Evolutionary conservation across 2,113 vertebrate species (phyloP).

Genomic region (Sebastes fasciatus): DNA sequence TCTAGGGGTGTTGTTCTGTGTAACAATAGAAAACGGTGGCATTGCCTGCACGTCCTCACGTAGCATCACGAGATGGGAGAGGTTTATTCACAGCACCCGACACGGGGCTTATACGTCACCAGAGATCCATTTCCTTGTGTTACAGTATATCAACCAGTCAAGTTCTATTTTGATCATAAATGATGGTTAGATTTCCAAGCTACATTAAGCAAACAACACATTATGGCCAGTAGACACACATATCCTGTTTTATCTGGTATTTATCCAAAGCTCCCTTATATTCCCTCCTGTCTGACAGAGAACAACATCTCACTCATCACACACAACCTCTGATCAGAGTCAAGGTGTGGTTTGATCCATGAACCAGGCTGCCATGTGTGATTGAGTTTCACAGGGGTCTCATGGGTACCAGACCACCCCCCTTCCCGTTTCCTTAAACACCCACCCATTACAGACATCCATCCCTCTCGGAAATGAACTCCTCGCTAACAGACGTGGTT

Average conservation of each 20-base stretch:
- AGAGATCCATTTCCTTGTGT: slow-evolving; percentile 44
- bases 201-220: neutral
- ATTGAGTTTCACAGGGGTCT: slow-evolving; percentile 81
- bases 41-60: slow-evolving; percentile 71
- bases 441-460: slow-evolving; percentile 76
- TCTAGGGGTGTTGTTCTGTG: slow-evolving; percentile 44
- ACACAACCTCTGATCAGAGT: slow-evolving; percentile 62
- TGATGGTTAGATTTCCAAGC: neutral
- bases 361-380: slow-evolving; percentile 76
- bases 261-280: slow-evolving; percentile 39
- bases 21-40: slow-evolving; percentile 44
- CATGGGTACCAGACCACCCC: slow-evolving; percentile 58
- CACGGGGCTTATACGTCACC: slow-evolving; percentile 21
- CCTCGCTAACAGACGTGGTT: slow-evolving; percentile 78
- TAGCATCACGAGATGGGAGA: slow-evolving; percentile 56
- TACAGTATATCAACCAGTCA: slow-evolving; percentile 19
- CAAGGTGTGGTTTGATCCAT: slow-evolving; percentile 83
- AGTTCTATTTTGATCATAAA: neutral
- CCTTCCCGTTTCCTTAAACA: slow-evolving; percentile 67
- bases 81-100: slow-evolving; percentile 47
- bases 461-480: slow-evolving; percentile 84
- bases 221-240: neutral
- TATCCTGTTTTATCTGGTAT: slow-evolving; percentile 27
- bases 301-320: slow-evolving; percentile 62
- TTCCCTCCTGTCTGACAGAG: slow-evolving; percentile 46